These are phyloP conservation scores for Agapostemon virescens DNA, from an alignment of 2,888 invertebrate genomes.

Conservation along the genomic window DNA sequence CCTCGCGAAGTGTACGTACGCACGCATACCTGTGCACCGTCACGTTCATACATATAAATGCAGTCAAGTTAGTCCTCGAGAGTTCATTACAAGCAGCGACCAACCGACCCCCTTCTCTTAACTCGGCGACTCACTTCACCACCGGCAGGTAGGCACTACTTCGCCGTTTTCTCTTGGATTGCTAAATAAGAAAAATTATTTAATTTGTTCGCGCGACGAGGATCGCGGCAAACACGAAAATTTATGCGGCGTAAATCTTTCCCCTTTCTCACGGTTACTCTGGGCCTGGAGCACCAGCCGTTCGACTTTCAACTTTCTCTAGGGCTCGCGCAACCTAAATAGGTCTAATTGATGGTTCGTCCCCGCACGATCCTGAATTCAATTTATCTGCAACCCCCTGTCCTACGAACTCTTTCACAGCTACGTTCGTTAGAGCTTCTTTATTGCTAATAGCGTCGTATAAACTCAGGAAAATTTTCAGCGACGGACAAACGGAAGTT, in stretches of 20 bases:
- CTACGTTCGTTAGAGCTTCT: no score
- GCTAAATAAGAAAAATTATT: conserved; percentile 53
- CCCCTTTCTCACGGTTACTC: background rate
- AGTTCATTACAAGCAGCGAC: conserved; percentile 57
- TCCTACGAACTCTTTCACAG: background rate
- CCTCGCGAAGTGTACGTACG: background rate
- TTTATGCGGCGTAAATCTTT: conserved; percentile 6
- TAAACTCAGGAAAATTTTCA: no score
- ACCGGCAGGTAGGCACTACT: conserved; percentile 25
- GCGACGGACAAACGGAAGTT: no score
- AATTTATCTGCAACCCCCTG: background rate
- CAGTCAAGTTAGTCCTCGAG: conserved; percentile 56
- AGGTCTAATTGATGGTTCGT: background rate
- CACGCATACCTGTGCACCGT: conserved; percentile 6
- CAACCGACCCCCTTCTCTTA: conserved; percentile 46
- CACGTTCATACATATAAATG: conserved; percentile 26
- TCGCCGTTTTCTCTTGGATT: conserved; percentile 30
- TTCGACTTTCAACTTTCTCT: background rate
- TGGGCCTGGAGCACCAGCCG: background rate
- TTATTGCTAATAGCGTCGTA: background rate
- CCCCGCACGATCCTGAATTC: background rate
- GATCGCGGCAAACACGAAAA: conserved; percentile 14
- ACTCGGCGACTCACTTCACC: conserved; percentile 47
- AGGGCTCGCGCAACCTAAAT: background rate
- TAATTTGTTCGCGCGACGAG: conserved; percentile 28